Base-by-base conservation (phyloP, 2,888 invertebrate species). In the Nemoura dubitans region DNA sequence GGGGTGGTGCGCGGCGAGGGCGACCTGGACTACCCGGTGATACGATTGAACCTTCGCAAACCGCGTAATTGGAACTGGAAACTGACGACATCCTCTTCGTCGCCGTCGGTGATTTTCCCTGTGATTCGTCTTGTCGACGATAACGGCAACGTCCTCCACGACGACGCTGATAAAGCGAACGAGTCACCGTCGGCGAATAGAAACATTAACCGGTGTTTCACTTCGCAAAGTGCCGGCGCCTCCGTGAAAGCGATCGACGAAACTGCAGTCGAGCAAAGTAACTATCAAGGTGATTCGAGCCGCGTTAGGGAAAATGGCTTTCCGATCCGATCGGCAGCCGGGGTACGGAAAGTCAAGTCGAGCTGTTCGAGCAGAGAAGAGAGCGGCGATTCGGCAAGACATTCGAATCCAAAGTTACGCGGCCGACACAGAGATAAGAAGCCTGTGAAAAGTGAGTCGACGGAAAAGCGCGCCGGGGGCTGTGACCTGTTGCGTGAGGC, bases 51-150 rank as follows among this genome's bases (percentile, higher is more conserved):
- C 91, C 91, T 95, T 88, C 92, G 93, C 90, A 94, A 94, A 90
- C 94, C 94, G 83, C 92, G 91, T 90, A 93, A 93, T 89, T 94
- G 93, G 91, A 94, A 94, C 91, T 95, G 94, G 94, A 93, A 94
- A 90, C 90, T 95, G 88, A 92, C 94, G 81, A 94, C 87, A 0
- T 87, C 85, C 21, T 43, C 87, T 6, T 87, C 87, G 16, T 82
- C 87, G 27, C 87, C 87, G 6, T 80, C 87, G 36, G 77, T 87
- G 26, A 25, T 87, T 16, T 27, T 85, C 28, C 87, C 85, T n/a
- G 78, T 83, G 26, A 85, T 86, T 30, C 85, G 83, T 77, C 92
- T 94, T 88, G 92, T 94, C 36, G 94, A 94, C 91, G 93, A 94
- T 89, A 93, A 93, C 89, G 94, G 94, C 89, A 93, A 93, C 89